Conservation (phyloP, 2,797 vertebrate species). For the Cetoscarus ocellatus region DNA sequence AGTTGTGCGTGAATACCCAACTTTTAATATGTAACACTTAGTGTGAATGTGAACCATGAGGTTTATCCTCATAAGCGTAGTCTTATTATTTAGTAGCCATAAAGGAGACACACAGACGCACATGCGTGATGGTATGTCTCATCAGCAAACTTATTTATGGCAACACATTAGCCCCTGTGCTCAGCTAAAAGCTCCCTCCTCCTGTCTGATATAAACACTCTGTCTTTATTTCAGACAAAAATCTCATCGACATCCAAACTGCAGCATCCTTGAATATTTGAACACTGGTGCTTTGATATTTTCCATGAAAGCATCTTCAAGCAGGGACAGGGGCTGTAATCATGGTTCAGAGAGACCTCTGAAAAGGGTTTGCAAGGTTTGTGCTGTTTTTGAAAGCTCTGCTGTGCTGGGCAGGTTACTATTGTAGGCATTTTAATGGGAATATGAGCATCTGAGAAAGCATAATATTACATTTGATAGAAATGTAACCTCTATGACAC, state of each 20-base stretch:
- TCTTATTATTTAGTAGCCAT: no score
- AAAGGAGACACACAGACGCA: no score
- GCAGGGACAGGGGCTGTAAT: slow-evolving; percentile 46
- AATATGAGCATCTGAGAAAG: slow-evolving; percentile 43
- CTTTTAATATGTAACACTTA: no score
- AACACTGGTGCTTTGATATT: slow-evolving; percentile 55
- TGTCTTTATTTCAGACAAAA: slow-evolving; percentile 67
- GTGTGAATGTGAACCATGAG: no score
- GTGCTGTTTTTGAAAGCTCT: slow-evolving; percentile 42
- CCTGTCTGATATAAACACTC: slow-evolving; percentile 70
- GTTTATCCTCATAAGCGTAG: no score
- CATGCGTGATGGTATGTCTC: slow-evolving; percentile 19
- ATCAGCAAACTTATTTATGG: slow-evolving; percentile 77
- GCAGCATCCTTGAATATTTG: slow-evolving; percentile 48
- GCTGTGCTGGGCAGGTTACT: slow-evolving; percentile 40
- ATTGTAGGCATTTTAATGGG: slow-evolving; percentile 50
- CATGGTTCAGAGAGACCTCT: slow-evolving; percentile 40
- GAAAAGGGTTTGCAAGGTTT: slow-evolving; percentile 43
- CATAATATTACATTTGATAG: slow-evolving; percentile 32
- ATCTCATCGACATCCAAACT: slow-evolving; percentile 44
- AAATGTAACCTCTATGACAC: slow-evolving; percentile 31
- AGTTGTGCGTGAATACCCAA: no score
- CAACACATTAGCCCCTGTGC: slow-evolving; percentile 68
- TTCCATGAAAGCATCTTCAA: slow-evolving; percentile 58
- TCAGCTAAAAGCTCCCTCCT: slow-evolving; percentile 52